Conservation (phyloP, 2,888 invertebrate genomes). For the Xanthorhoe designata region DNA sequence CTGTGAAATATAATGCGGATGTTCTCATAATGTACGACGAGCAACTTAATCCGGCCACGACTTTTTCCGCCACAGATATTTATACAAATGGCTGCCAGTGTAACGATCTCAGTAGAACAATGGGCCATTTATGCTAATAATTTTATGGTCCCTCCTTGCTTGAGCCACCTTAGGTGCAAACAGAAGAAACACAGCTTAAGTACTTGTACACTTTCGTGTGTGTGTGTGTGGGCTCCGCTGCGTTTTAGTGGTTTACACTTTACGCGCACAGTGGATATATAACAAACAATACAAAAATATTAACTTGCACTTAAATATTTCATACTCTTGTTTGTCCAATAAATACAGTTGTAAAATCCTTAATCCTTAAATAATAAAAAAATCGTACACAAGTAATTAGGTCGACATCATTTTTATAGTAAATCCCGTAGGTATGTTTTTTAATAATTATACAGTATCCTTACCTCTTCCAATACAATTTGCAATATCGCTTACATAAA, state of each 20-base stretch:
- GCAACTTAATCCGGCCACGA: conserved; percentile 76
- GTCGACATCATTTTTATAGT: background rate
- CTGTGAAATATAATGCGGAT: conserved; percentile 81
- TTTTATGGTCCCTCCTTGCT: conserved; percentile 47
- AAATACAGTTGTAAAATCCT: background rate
- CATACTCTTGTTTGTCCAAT: background rate
- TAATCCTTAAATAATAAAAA: background rate
- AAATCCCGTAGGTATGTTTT: conserved; percentile 13
- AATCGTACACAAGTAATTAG: background rate
- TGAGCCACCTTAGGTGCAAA: conserved; percentile 43
- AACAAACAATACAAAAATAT: background rate
- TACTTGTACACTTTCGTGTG: background rate
- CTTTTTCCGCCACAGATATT: conserved; percentile 73
- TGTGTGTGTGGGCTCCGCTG: background rate
- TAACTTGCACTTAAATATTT: background rate
- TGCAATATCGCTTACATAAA: conserved; percentile 28
- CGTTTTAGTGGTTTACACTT: background rate
- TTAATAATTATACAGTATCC: conserved; percentile 21
- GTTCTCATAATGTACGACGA: conserved; percentile 79
- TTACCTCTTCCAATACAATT: conserved; percentile 24
- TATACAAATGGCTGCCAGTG: conserved; percentile 63
- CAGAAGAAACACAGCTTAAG: conserved; percentile 32
- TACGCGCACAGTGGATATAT: background rate
- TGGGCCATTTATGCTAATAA: conserved; percentile 50
- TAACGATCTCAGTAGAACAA: conserved; percentile 58